phyloP scores from a whole-genome alignment of 2,888 invertebrate genomes.

The Agrochola circellaris region DNA sequence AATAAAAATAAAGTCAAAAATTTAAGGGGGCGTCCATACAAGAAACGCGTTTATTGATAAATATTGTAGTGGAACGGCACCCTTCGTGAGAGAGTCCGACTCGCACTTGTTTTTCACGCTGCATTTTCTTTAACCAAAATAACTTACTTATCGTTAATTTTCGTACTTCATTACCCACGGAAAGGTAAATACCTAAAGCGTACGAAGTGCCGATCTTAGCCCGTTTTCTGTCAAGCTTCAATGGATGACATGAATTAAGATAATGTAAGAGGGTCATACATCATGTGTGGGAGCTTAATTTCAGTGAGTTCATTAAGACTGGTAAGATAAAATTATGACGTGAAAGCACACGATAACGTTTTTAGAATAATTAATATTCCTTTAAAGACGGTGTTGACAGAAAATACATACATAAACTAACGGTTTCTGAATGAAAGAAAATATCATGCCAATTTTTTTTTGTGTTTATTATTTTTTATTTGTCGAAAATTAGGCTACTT shows the following conservation, averaged over 20 bases:
- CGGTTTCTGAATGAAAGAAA: neutral
- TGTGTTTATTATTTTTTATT: neutral
- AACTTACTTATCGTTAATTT: neutral
- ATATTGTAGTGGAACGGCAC: too few species aligned
- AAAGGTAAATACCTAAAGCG: neutral
- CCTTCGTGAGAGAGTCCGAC: too few species aligned
- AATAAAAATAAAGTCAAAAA: too few species aligned
- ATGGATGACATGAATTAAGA: constrained; percentile 12
- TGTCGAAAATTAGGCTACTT: neutral
- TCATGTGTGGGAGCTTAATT: constrained; percentile 16
- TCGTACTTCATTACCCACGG: constrained; percentile 12
- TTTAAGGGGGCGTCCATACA: too few species aligned
- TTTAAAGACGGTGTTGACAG: neutral
- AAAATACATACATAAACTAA: neutral
- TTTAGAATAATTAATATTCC: constrained; percentile 11
- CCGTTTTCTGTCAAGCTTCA: constrained; percentile 15
- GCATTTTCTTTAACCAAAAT: neutral
- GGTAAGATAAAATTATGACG: constrained; percentile 38
- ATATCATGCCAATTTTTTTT: neutral
- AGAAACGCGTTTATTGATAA: too few species aligned
- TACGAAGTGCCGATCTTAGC: neutral
- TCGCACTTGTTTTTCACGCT: neutral
- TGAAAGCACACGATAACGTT: constrained; percentile 24
- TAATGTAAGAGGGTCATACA: constrained; percentile 28
- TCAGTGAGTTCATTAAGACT: constrained; percentile 18